Conservation (phyloP, 2,888 invertebrate species). For the Panopea generosa region DNA sequence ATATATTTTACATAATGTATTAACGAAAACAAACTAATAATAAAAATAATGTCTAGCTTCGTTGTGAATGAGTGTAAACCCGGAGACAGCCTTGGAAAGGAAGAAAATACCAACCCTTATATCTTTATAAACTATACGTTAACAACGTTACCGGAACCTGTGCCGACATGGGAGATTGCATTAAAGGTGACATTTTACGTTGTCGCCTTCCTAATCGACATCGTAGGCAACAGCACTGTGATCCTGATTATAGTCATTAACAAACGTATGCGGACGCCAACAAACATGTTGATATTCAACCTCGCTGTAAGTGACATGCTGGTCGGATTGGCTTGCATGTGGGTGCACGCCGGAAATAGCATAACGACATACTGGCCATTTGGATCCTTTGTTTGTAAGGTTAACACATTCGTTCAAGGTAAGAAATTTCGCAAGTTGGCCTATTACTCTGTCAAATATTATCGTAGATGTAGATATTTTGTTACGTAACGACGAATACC, state of each 20-base stretch:
- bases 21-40: too few relatives aligned
- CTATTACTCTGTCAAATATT: too few relatives aligned
- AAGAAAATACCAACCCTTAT: slow-evolving; percentile 33
- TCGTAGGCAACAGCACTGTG: slow-evolving; percentile 78
- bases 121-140: slow-evolving; percentile 17
- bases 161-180: slow-evolving; percentile 67
- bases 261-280: slow-evolving; percentile 74
- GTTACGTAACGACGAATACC: too few relatives aligned
- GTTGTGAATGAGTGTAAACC: too few relatives aligned
- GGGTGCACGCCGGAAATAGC: slow-evolving; percentile 80
- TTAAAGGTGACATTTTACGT: slow-evolving; percentile 77
- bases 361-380: slow-evolving; percentile 77
- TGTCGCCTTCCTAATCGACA: slow-evolving; percentile 72
- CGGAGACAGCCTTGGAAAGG: slow-evolving; percentile 13
- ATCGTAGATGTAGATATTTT: too few relatives aligned
- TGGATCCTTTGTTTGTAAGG: slow-evolving; percentile 76
- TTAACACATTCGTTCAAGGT: slow-evolving; percentile 80
- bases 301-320: slow-evolving; percentile 79
- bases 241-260: slow-evolving; percentile 74
- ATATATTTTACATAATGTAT: too few relatives aligned
- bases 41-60: too few relatives aligned
- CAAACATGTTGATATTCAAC: slow-evolving; percentile 78
- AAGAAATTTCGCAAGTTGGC: slow-evolving; percentile 3
- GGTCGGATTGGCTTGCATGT: slow-evolving; percentile 81
- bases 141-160: slow-evolving; percentile 22